Evolutionary conservation across 2,888 invertebrate species (phyloP).

Genomic region (Rapana venosa): DNA sequence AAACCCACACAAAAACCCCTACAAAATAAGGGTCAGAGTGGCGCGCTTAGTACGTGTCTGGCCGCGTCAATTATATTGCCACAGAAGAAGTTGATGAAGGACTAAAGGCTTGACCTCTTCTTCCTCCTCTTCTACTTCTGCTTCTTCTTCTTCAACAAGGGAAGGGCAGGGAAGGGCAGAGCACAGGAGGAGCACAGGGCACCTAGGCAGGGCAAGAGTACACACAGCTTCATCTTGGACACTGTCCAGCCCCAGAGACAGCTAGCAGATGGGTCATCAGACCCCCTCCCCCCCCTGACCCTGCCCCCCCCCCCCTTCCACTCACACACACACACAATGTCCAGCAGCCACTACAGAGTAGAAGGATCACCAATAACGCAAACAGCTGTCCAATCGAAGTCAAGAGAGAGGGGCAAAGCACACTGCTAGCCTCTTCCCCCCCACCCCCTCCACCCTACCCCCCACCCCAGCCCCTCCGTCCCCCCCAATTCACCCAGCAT

Average conservation of each 20-base stretch:
- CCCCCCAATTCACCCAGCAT: slow-evolving; percentile 26
- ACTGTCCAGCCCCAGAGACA: neutral
- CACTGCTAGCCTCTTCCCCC: neutral
- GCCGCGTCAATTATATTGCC: neutral
- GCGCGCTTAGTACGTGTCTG: neutral
- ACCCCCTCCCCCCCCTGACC: neutral
- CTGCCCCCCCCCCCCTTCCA: too few species aligned
- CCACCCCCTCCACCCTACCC: neutral
- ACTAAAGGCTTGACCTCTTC: neutral
- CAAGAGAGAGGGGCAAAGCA: neutral
- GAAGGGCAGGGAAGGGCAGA: too few species aligned
- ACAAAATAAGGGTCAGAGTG: too few species aligned
- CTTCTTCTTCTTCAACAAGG: too few species aligned
- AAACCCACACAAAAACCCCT: too few species aligned
- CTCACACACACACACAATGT: neutral
- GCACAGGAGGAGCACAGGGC: too few species aligned
- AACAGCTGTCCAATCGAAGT: slow-evolving; percentile 33
- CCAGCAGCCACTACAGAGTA: neutral
- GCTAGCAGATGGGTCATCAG: slow-evolving; percentile 8
- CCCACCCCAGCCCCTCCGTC: neutral
- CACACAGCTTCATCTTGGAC: slow-evolving; percentile 12
- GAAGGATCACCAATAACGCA: slow-evolving; percentile 2
- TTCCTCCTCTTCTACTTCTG: too few species aligned
- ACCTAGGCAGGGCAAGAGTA: neutral
- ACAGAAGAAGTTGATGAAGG: neutral